Percentiles rank a stretch among this genome's conserved stretches.
These are phyloP conservation scores for Coronaproctus castanopsis DNA, from an alignment of 2,888 invertebrate genomes.

Conservation along the genomic window DNA sequence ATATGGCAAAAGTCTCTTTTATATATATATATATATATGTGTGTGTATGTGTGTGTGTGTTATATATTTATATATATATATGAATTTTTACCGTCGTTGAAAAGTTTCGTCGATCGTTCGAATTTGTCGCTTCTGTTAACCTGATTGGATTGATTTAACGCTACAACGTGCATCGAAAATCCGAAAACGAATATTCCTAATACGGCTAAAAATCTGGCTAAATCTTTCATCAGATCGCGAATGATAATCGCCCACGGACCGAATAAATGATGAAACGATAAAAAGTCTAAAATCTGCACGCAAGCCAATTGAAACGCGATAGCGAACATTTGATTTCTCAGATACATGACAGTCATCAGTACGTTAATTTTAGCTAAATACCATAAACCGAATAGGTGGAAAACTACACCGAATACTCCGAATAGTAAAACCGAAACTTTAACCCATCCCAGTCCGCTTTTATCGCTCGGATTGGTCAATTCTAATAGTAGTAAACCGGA, in stretches of 20 bases:
- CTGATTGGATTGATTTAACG: conserved; percentile 82
- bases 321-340: conserved; percentile 92
- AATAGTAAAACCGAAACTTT: conserved; percentile 68
- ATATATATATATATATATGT: too few relatives aligned
- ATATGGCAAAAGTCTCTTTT: too few relatives aligned
- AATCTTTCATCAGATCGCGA: conserved; percentile 77
- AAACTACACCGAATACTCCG: conserved; percentile 73
- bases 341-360: conserved; percentile 65
- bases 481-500: conserved; percentile 88
- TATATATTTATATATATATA: too few relatives aligned
- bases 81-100: conserved; percentile 17
- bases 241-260: conserved; percentile 99
- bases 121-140: conserved; percentile 27
- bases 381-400: conserved; percentile 44
- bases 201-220: conserved; percentile 92
- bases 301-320: conserved; percentile 86
- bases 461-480: conserved; percentile 91
- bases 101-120: conserved; percentile 3
- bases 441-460: conserved; percentile 89
- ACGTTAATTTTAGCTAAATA: conserved; percentile 43
- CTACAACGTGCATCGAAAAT: conserved; percentile 91
- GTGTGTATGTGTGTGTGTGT: too few relatives aligned
- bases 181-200: conserved; percentile 95
- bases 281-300: conserved; percentile 90
- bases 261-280: conserved; percentile 96